phyloP scores from a whole-genome alignment of 1,140 invertebrate species.

The Drosophila tropicalis region DNA sequence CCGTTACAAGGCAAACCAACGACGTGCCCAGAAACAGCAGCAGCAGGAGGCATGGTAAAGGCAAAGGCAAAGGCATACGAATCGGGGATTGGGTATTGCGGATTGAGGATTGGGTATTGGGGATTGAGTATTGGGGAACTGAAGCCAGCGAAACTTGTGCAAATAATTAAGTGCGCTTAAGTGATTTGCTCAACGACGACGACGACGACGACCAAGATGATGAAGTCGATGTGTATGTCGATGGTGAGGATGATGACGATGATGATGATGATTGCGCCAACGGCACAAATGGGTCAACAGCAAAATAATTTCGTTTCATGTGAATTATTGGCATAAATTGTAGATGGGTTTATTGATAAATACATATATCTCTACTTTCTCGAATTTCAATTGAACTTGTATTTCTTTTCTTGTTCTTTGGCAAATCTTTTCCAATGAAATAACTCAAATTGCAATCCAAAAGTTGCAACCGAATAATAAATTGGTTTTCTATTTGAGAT shows the following conservation, averaged over 20 bases:
- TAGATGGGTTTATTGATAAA: not conserved
- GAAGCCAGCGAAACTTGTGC: slow-evolving; percentile 67
- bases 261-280: slow-evolving; percentile 34
- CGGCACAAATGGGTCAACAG: slow-evolving; percentile 54
- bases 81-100: not conserved
- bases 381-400: not conserved
- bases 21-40: slow-evolving; percentile 47
- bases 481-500: not conserved
- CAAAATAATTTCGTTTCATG: slow-evolving; percentile 37
- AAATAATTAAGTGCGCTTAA: slow-evolving; percentile 82
- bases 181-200: slow-evolving; percentile 70
- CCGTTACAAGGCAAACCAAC: not conserved
- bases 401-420: not conserved
- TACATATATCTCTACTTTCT: not conserved
- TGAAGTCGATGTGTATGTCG: not conserved
- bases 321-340: slow-evolving; percentile 7
- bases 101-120: not conserved
- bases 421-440: not conserved
- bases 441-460: not conserved
- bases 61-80: not conserved
- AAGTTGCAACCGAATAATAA: slow-evolving; percentile 1
- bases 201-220: slow-evolving; percentile 41
- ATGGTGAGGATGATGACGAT: slow-evolving; percentile 38
- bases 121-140: not conserved
- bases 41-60: not conserved